phyloP scores from a whole-genome alignment of 2,113 vertebrate genomes.

The Prinia subflava region DNA sequence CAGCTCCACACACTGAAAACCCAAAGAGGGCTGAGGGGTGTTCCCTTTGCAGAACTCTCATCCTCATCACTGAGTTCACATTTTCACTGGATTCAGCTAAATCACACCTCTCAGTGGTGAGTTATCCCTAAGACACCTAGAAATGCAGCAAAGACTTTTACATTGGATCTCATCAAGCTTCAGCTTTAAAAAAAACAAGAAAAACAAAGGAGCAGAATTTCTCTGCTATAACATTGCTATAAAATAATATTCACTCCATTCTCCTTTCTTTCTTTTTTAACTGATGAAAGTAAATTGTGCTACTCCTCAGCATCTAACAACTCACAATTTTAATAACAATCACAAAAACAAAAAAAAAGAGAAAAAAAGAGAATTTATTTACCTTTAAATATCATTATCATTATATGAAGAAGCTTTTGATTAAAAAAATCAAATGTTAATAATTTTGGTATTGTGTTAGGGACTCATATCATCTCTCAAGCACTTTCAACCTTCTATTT shows the following conservation, averaged over 20 bases:
- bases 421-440: background rate
- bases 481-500: background rate
- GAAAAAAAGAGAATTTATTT: background rate
- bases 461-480: background rate
- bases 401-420: background rate
- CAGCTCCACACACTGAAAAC: background rate
- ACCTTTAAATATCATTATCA: background rate
- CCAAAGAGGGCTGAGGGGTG: background rate
- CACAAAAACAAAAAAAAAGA: background rate
- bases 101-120: background rate
- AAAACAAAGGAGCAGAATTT: background rate
- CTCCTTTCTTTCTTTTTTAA: background rate
- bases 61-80: background rate
- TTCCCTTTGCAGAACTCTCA: background rate
- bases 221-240: background rate
- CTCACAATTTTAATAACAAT: background rate
- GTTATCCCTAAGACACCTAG: background rate
- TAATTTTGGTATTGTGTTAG: background rate
- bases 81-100: background rate
- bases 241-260: background rate
- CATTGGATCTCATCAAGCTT: background rate
- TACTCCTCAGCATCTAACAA: background rate
- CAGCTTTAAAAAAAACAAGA: background rate
- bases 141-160: background rate
- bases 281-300: background rate